Conservation (phyloP, 37 sponge, comb jelly and placozoan genomes). For the Dysidea cf. avara region DNA sequence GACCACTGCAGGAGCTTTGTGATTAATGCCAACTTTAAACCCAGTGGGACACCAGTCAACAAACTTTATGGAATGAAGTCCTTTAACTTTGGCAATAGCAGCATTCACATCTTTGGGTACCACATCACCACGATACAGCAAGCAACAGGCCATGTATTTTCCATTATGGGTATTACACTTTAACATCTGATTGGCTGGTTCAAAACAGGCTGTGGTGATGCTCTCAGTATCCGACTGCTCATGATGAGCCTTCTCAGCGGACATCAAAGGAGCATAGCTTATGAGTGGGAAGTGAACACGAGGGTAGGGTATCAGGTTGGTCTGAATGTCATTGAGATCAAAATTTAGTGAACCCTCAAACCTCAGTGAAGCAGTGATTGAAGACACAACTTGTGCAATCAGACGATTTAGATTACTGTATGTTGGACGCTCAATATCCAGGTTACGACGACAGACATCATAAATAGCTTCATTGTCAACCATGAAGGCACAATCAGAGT, state of each 20-base stretch:
- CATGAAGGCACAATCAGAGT: too few species aligned
- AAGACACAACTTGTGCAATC: too few species aligned
- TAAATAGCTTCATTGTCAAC: too few species aligned
- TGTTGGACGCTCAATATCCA: too few species aligned
- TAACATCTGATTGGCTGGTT: conserved; percentile 94
- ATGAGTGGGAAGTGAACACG: conserved; percentile 97
- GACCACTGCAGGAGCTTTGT: conserved; percentile 93
- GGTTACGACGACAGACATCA: too few species aligned
- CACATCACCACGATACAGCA: conserved; percentile 93
- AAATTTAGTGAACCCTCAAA: conserved; percentile 94
- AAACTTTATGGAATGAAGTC: too few species aligned
- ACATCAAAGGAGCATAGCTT: conserved; percentile 90
- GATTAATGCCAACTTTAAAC: too few species aligned
- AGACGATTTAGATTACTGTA: conserved; percentile 90
- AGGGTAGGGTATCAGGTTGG: conserved; percentile 96
- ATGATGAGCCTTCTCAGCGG: conserved; percentile 97
- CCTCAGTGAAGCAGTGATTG: too few species aligned
- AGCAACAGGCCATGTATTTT: conserved; percentile 97
- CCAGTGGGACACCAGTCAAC: too few species aligned
- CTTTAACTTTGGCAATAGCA: conserved; percentile 83
- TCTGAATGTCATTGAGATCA: conserved; percentile 93
- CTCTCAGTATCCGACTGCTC: conserved; percentile 77
- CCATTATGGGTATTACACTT: conserved; percentile 95
- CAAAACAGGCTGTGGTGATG: conserved; percentile 89
- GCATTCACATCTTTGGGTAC: conserved; percentile 92